Base-by-base conservation (phyloP, 2,888 invertebrate genomes). In the Nemoura dubitans region DNA sequence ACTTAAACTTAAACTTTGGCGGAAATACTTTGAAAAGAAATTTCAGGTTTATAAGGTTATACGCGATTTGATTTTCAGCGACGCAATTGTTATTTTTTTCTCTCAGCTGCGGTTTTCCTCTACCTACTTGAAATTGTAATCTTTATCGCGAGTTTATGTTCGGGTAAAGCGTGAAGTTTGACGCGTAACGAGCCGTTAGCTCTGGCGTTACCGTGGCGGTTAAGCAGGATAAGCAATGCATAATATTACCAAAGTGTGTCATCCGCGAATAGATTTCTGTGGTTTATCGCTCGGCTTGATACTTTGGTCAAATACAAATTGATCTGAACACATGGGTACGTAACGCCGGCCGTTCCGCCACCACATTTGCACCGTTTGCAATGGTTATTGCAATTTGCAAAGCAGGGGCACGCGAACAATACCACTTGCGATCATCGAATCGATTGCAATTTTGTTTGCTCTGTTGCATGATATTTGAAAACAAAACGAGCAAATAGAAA, bases 301-400 rank as follows among this genome's bases (percentile, higher is more conserved):
- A 59, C 59, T 59, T 59, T 59, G 59, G 59, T 59, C 59, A 59
- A 59, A 59, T 59, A 59, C 14, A 59, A 59, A 59, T 59, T 59
- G 59, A 59, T 21, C 59, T 10, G 21, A 59, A 59, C 59, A 59
- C 59, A 59, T 59, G 36, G 36, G 36, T 36, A 36, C 36, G 36
- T 36, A 6, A 36, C 36, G 36, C 10, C 10, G 5, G 10, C 3
- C 36, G 10, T 10, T 36, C 10, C 36, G 10, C 3, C 36, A 36
- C 36, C n/a, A n/a, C n/a, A n/a, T n/a, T n/a, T n/a, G n/a, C n/a
- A n/a, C n/a, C n/a, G n/a, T n/a, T n/a, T n/a, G n/a, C n/a, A n/a
- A n/a, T n/a, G n/a, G n/a, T n/a, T n/a, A n/a, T n/a, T n/a, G n/a
- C n/a, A n/a, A n/a, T n/a, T n/a, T n/a, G n/a, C n/a, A n/a, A n/a